phyloP scores from a whole-genome alignment of 2,113 vertebrate genomes.

The Myotis brandtii region DNA sequence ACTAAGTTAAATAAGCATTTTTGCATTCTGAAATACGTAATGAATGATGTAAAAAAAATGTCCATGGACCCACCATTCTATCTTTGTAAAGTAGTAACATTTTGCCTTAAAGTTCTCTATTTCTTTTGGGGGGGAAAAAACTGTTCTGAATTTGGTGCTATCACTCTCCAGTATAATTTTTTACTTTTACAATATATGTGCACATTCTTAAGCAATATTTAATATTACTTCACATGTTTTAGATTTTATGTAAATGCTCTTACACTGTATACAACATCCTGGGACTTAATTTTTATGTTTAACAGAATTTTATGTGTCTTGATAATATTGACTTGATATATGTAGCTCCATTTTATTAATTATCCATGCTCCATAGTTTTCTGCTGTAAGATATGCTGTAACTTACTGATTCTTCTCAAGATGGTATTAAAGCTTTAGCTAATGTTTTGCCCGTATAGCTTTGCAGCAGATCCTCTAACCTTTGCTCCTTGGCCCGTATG shows the following conservation, averaged over 20 bases:
- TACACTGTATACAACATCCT: neutral
- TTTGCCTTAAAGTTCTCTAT: neutral
- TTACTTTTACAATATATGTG: neutral
- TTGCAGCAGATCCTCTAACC: neutral
- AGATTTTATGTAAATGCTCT: neutral
- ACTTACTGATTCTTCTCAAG: neutral
- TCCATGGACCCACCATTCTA: neutral
- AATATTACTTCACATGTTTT: neutral
- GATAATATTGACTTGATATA: neutral
- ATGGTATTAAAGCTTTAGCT: neutral
- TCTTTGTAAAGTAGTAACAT: constrained; percentile 29
- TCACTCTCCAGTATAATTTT: neutral
- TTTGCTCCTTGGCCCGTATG: neutral
- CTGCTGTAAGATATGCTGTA: neutral
- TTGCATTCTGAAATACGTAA: neutral
- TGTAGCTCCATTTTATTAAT: neutral
- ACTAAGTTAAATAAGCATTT: neutral
- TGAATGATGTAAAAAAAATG: neutral
- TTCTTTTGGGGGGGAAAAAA: neutral
- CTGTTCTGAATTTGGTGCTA: neutral
- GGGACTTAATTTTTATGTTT: neutral
- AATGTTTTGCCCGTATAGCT: neutral
- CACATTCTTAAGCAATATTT: neutral
- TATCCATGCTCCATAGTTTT: neutral
- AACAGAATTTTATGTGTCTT: neutral